Evolutionary conservation across 2,888 invertebrate species (phyloP), one percentile per base, ranked within the genome.

Genomic region (Dicranocentrus wangi): DNA sequence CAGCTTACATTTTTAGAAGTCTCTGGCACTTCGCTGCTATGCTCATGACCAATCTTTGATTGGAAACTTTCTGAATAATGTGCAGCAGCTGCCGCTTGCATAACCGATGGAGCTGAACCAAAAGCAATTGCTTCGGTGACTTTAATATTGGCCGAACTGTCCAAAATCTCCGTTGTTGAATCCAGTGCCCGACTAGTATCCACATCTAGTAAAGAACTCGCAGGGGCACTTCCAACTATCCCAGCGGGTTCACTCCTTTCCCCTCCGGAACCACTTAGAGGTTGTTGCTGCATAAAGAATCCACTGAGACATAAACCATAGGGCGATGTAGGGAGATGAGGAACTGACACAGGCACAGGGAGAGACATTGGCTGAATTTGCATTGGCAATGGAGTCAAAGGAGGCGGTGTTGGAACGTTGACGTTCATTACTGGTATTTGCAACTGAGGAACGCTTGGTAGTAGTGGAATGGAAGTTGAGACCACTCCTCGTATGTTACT

Each of bases 261-360:
- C 17, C 60, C 25, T 2, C 39, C 27, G 17, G 78, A 65, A 2
- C 55, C 61, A 8, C 25, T 55, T 23, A 55, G 13, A 27, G 75
- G 15, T 25, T 81, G 78, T 60, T 73, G 82, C 68, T 83, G 85
- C 81, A 84, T 81, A 66, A 84, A 85, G 63, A 85, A 85, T 13
- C 83, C 84, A 81, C 85, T 83, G n/a, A 84, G 75, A 69, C 83
- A 84, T 13, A 85, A 47, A 51, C 84, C 82, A 60, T 78, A 85
- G 1, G 84, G 84, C 13, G 84, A 83, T 8, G 84, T 73, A 10
- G 83, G 82, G 55, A 81, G 76, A 71, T 82, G 83, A 15, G 80
- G 78, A 28, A 79, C 69, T 1, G 82, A 72, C 1, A 79, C 61
- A 68, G 83, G 81, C n/a, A 79, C 79, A 55, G 69, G 72, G 21